Base-by-base conservation (phyloP, 2,888 invertebrate genomes). In the Pristionchus maxplancki region DNA sequence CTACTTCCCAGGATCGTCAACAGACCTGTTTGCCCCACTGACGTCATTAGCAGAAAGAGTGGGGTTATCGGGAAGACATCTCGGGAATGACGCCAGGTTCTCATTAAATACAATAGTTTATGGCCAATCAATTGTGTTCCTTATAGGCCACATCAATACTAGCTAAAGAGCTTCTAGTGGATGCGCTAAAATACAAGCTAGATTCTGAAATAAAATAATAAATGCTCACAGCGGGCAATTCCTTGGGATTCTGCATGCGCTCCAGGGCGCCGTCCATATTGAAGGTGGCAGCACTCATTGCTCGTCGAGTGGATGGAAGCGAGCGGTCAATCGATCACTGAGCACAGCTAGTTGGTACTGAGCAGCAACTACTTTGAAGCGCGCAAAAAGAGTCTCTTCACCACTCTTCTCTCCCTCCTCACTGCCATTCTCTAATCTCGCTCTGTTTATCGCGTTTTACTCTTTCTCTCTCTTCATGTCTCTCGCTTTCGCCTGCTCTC, bases 181-280 rank as follows among this genome's bases (percentile, higher is more conserved):
- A n/a, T n/a, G n/a, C n/a, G n/a, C n/a, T n/a, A n/a, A n/a, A n/a
- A n/a, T n/a, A n/a, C n/a, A n/a, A n/a, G n/a, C n/a, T n/a, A n/a
- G n/a, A n/a, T n/a, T n/a, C n/a, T n/a, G n/a, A n/a, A n/a, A 44
- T 1, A 20, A 37, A 50, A 53, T 50, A 17, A 85, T n/a, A n/a
- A n/a, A n/a, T n/a, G n/a, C 85, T 40, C 5, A 85, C 85, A 24
- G 85, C 85, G 1, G 85, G 85, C 17, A 85, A 44, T 44, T 85
- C 85, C 40, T 85, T 85, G 40, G 85, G 85, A 40, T 85, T 85
- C 85, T 85, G 85, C 85, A 85, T 64, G 17, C 85, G 24, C 24
- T 85, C 85, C 64, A 85, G 28, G 5, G 85, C 85, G 15, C 85
- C 85, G 85, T 85, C 64, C 85, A 85, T 85, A 28, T 85, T 64